Evolutionary conservation across 2,888 invertebrate species (phyloP).

Genomic region (Crocallis elinguaria): DNA sequence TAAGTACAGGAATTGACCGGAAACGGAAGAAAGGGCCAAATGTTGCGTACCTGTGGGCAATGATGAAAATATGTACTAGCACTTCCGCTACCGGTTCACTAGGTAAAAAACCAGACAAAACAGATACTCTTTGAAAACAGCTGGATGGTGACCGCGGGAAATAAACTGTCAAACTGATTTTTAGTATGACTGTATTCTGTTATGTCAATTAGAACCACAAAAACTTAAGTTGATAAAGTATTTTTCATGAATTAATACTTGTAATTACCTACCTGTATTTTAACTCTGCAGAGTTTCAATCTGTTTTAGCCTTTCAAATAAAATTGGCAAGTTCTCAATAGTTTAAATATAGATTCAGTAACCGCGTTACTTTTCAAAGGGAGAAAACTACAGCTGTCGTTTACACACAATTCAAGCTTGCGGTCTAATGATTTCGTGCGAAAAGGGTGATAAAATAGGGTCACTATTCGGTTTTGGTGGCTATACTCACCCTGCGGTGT

Average conservation of each 20-base stretch:
- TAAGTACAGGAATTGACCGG: no score
- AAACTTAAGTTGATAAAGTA: no score
- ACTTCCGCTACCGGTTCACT: background rate
- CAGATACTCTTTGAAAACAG: no score
- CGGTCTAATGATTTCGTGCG: slow-evolving; percentile 20
- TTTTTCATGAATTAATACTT: no score
- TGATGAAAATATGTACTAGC: no score
- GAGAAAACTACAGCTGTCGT: slow-evolving; percentile 35
- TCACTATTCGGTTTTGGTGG: slow-evolving; percentile 50
- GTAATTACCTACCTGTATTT: background rate
- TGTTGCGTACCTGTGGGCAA: background rate
- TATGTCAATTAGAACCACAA: no score
- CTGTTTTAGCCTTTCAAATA: slow-evolving; percentile 36
- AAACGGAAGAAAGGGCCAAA: background rate
- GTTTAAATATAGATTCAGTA: slow-evolving; percentile 62
- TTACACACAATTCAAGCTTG: slow-evolving; percentile 26
- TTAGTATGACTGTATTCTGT: no score
- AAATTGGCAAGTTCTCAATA: slow-evolving; percentile 69
- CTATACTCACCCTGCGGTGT: slow-evolving; percentile 59
- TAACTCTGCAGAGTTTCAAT: background rate
- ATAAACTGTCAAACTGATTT: no score
- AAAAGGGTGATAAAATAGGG: slow-evolving; percentile 36
- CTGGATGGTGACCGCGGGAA: no score
- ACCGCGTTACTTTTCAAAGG: slow-evolving; percentile 35
- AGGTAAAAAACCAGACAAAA: no score